Evolutionary conservation across 2,797 vertebrate genomes (phyloP).

Genomic region (Dendrocincla fuliginosa): DNA sequence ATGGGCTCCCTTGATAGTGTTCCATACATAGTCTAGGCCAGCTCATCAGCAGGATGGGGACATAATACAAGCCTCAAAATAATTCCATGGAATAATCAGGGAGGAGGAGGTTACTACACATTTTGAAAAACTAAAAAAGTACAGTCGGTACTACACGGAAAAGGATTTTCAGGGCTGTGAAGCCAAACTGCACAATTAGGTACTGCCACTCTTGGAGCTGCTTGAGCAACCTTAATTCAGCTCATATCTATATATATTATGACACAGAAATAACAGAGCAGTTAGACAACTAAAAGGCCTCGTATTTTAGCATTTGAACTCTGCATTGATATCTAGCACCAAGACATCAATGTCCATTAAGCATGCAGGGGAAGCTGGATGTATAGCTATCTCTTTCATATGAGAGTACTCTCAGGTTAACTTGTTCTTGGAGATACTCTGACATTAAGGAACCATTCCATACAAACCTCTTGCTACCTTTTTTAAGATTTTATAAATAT

Average conservation of each 20-base stretch:
- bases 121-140: background rate
- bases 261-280: background rate
- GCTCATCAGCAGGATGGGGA: background rate
- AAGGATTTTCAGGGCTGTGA: background rate
- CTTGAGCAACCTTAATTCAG: background rate
- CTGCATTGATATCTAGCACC: background rate
- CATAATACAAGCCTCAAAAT: background rate
- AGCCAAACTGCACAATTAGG: background rate
- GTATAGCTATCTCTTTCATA: too few relatives aligned
- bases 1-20: background rate
- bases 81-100: background rate
- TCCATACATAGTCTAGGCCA: background rate
- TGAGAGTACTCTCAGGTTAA: accelerated
- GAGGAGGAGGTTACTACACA: background rate
- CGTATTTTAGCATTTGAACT: background rate
- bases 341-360: background rate
- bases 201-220: background rate
- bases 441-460: background rate
- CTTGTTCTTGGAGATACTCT: background rate
- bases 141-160: background rate
- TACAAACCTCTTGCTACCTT: background rate
- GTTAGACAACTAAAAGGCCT: background rate
- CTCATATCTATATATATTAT: background rate
- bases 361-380: background rate
- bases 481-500: background rate